Evolutionary conservation across 2,888 invertebrate species (phyloP).

Genomic region (Melanophora roralis): DNA sequence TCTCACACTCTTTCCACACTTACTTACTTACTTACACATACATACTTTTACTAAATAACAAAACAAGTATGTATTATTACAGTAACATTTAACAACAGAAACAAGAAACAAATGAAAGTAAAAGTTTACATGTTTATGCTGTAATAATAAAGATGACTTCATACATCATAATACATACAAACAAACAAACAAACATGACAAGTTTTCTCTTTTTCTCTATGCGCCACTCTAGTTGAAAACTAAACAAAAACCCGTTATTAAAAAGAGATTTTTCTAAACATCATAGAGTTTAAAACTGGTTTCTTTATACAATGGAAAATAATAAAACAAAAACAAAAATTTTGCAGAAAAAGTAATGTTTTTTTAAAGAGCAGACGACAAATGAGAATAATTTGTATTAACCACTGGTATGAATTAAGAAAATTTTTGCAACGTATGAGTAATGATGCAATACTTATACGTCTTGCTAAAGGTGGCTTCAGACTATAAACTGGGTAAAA

Average conservation of each 20-base stretch:
- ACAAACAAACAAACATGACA: not conserved
- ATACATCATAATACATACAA: no score
- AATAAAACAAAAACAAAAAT: not conserved
- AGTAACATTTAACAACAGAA: not conserved
- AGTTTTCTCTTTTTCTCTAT: not conserved
- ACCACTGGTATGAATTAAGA: no score
- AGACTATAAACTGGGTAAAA: no score
- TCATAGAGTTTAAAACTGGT: not conserved
- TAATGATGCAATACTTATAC: slow-evolving; percentile 54
- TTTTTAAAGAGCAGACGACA: not conserved
- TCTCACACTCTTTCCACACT: not conserved
- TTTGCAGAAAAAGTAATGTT: not conserved
- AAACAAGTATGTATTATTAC: not conserved
- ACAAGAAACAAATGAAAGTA: not conserved
- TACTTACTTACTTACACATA: not conserved
- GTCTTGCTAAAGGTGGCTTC: slow-evolving; percentile 52
- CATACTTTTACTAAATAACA: not conserved
- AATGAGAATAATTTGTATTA: not conserved
- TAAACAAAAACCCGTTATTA: no score
- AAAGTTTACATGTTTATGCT: slow-evolving; percentile 10
- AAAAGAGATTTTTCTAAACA: no score
- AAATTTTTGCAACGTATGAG: slow-evolving; percentile 41
- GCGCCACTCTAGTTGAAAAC: not conserved
- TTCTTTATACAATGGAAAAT: not conserved
- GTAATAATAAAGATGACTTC: slow-evolving; percentile 8